Base-by-base conservation (phyloP, 2,113 vertebrate species). In the Tupaia chinensis region DNA sequence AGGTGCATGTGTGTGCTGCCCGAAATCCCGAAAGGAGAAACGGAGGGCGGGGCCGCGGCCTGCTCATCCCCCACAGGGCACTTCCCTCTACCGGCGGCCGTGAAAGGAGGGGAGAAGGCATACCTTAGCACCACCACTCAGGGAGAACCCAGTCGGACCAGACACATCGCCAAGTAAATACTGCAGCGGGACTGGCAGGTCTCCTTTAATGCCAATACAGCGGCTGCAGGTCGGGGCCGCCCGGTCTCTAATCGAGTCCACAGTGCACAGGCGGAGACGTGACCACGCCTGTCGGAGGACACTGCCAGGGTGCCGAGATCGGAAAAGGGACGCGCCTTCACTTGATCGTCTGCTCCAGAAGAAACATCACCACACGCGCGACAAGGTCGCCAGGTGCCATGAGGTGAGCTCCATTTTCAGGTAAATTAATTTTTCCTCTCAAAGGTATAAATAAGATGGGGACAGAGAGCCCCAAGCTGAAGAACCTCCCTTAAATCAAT, bases 241-340 rank as follows among this genome's bases (percentile, higher is more conserved):
- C 44, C 44, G 13, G 54, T 17, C 29, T 66, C 5, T 4, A 17
- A 44, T 16, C 1, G 56, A 11, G 7, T 25, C 66, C 78, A 68
- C 44, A 5, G 32, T 0, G 58, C 4, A 32, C 34, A 27, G 17
- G 0, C 15, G 34, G 69, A 66, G 53, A 27, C n/a, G 25, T 0
- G 54, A 44, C 44, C 44, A 44, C 44, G 44, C 44, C 44, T 5
- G 5, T 44, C 44, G 44, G 44, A 44, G 44, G 44, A 44, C 4
- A 44, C 44, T 44, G 44, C 44, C 44, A 44, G 44, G 44, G 44
- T 5, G 44, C 3, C 44, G 29, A 53, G 53, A 4, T 4, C 27
- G 54, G 27, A 53, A 53, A 54, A 17, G 44, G 22, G 16, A 7
- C 14, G 72, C 12, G 0, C 11, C 2, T 16, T 70, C n/a, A 22